Evolutionary conservation across 2,797 vertebrate species (phyloP), one percentile per base, ranked within the genome.

Genomic region (Danio albolineatus): DNA sequence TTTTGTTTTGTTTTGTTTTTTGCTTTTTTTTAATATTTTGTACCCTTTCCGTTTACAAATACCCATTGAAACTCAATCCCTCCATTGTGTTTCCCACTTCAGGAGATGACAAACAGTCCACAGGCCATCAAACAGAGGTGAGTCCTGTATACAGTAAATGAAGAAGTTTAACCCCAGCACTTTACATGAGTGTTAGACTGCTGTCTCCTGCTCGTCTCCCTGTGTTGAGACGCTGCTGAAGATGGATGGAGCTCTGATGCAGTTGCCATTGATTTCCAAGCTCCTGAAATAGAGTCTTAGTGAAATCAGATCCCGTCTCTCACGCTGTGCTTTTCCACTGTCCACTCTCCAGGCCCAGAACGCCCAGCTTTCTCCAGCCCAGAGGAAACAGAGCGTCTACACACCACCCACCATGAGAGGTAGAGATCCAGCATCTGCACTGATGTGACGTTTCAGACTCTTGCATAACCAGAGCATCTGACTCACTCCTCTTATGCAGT

Each of bases 311-410:
- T 86, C 80, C 80, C 51, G 51, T 70, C 64, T 84, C 78, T 65
- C 72, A 87, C 43, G 61, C 16, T 66, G 57, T 82, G 81, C 81
- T 73, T 74, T 61, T 64, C 82, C 80, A 80, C 57, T 85, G 81
- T 86, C 84, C 78, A 12, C 8, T 36, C 7, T 36, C 5, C 90
- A 94, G 94, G 89, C 86, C 54, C 91, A 94, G 91, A 94, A 86
- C 0, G 89, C 90, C 13, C 87, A 87, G 81, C 79, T 86, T 67
- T 94, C 95, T 66, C 93, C 94, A 57, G 95, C 95, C 86, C 95
- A 96, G 81, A 93, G 94, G 92, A 96, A 96, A 92, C 94, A 95
- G 89, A 95, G 94, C 0, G 95, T 95, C 74, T 96, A 94, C 79
- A 91, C 94, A 6, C 89, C 94, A 0, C 95, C 95, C 0, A 84